Evolutionary conservation across 2,888 invertebrate genomes (phyloP).

Genomic region (Griposia aprilina): DNA sequence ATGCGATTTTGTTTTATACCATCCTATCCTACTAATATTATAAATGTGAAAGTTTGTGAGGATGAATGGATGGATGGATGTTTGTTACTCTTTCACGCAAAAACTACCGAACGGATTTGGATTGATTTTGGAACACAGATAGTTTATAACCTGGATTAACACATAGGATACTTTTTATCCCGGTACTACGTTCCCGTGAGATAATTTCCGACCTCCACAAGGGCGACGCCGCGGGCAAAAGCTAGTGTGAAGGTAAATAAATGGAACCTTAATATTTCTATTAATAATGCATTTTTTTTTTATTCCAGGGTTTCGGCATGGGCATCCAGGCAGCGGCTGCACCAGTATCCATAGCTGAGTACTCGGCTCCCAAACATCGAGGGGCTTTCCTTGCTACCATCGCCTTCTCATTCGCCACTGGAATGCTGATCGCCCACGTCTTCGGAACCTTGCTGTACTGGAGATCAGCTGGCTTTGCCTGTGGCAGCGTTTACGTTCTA

Average conservation of each 20-base stretch:
- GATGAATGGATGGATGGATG: too few relatives aligned
- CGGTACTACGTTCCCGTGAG: too few relatives aligned
- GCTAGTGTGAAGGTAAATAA: too few relatives aligned
- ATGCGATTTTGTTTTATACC: neutral
- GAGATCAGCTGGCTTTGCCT: constrained; percentile 90
- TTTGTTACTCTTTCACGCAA: too few relatives aligned
- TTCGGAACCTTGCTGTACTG: constrained; percentile 92
- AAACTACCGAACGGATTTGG: too few relatives aligned
- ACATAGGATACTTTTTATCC: too few relatives aligned
- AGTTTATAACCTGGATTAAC: too few relatives aligned
- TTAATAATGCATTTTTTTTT: neutral
- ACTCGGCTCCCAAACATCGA: constrained; percentile 90
- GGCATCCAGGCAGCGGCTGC: constrained; percentile 89
- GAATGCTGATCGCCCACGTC: constrained; percentile 92
- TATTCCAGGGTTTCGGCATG: constrained; percentile 87
- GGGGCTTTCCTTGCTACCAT: constrained; percentile 92
- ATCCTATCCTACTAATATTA: too few relatives aligned
- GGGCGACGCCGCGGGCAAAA: too few relatives aligned
- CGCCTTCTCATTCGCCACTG: constrained; percentile 91
- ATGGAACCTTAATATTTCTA: neutral
- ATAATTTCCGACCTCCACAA: too few relatives aligned
- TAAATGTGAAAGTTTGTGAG: too few relatives aligned
- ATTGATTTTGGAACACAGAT: too few relatives aligned
- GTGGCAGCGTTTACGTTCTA: constrained; percentile 86
- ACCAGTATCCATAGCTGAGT: constrained; percentile 87